These are phyloP conservation scores for Polyodon spathula DNA, from an alignment of 2,113 vertebrate genomes.

Conservation along the genomic window DNA sequence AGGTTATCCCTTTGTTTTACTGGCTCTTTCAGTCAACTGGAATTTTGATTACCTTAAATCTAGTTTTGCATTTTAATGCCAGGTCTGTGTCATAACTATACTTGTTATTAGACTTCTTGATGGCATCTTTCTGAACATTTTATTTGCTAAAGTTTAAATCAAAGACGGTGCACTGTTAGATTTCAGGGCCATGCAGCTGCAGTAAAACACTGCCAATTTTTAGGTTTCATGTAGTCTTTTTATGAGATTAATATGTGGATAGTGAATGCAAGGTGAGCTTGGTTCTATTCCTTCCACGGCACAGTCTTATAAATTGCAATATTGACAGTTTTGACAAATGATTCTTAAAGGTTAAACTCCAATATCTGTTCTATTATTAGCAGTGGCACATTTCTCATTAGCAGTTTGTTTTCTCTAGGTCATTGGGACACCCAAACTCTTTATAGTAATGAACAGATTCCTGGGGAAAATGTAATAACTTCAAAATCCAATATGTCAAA, in stretches of 20 bases:
- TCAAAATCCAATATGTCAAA: conserved; percentile 18
- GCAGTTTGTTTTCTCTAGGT: conserved; percentile 22
- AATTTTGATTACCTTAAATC: no score
- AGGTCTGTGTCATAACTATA: no score
- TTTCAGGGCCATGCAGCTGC: conserved; percentile 31
- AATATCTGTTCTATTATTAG: conserved; percentile 30
- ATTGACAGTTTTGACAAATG: conserved; percentile 43
- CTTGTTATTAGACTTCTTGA: no score
- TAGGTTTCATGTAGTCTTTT: conserved; percentile 45
- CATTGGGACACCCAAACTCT: conserved; percentile 19
- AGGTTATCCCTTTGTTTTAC: no score
- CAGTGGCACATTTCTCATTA: conserved; percentile 30
- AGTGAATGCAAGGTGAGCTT: conserved; percentile 38
- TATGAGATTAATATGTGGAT: conserved; percentile 37
- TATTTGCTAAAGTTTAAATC: conserved; percentile 2
- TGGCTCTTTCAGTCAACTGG: no score
- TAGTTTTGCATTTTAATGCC: no score
- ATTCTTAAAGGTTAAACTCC: conserved; percentile 30
- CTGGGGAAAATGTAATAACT: conserved; percentile 32
- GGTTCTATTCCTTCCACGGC: conserved; percentile 33
- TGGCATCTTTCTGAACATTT: neutral
- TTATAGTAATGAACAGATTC: conserved; percentile 30
- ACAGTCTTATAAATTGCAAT: conserved; percentile 36
- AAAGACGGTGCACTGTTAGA: conserved; percentile 6
- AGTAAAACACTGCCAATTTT: conserved; percentile 33